phyloP scores from a whole-genome alignment of 2,888 invertebrate genomes.

The Chrysolina haemoptera region DNA sequence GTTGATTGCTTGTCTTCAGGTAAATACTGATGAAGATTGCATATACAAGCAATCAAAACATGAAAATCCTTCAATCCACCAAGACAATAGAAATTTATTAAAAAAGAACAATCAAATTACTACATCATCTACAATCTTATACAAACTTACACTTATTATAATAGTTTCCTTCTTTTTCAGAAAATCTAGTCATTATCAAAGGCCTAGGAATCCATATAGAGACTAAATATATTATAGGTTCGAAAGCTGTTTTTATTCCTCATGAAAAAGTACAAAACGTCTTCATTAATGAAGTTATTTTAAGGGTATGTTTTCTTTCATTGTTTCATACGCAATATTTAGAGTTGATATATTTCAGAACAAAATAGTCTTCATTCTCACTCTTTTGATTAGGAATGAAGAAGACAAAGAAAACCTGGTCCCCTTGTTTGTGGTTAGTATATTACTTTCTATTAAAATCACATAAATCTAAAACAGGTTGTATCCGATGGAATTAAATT shows the following conservation, averaged over 20 bases:
- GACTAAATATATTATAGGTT: constrained; percentile 41
- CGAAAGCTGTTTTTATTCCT: constrained; percentile 46
- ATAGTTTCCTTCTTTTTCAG: constrained; percentile 24
- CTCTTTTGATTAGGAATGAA: constrained; percentile 37
- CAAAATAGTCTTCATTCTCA: constrained; percentile 46
- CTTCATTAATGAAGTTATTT: constrained; percentile 52
- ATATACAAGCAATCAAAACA: no score
- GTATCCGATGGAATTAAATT: no score
- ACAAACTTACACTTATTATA: neutral
- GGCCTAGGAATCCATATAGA: constrained; percentile 46
- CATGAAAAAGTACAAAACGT: constrained; percentile 46
- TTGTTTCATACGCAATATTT: neutral
- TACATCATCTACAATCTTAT: no score
- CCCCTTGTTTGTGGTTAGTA: constrained; percentile 47
- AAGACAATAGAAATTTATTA: no score
- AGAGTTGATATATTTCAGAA: constrained; percentile 38
- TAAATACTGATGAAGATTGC: no score
- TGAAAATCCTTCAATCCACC: no score
- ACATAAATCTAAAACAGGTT: no score
- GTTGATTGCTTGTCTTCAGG: no score
- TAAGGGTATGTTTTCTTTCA: constrained; percentile 40
- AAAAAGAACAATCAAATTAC: no score
- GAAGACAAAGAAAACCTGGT: constrained; percentile 37
- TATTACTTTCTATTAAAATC: neutral
- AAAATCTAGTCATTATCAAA: constrained; percentile 44